Evolutionary conservation across 2,113 vertebrate genomes (phyloP), one percentile per base, ranked within the genome.

Genomic region (Pteropus alecto): DNA sequence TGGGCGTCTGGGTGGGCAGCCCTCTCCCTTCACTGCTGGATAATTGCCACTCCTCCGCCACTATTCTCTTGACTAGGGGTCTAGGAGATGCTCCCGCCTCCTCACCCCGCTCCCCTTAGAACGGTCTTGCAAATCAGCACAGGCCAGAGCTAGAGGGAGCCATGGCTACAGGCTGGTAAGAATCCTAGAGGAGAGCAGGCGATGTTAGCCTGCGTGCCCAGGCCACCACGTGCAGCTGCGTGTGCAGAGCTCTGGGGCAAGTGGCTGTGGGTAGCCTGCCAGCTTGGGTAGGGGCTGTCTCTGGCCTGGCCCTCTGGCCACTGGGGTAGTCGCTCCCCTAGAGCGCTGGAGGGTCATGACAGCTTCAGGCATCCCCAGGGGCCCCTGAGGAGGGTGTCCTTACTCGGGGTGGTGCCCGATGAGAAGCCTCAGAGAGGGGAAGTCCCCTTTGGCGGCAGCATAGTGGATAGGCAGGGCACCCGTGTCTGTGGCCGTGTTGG

Each of bases 391-490:
- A 35, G 38, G 38, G 28, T 1, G 56, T 68, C 65, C 98, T 99
- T 99, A 99, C 99, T 99, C 99, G 97, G 99, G 99, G 98, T 99
- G 98, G 98, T 99, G 98, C 78, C 98, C 98, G 90, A 99, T 35
- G 90, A 99, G 99, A 86, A 99, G 99, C 90, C 99, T 99, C 89
- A 99, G 98, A 61, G 99, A 99, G 93, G 99, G 98, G 93, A 99
- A 99, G 98, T 99, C 99, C 97, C 99, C 99, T 99, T 99, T 99
- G 99, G 99, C 99, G 97, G 99, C 99, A 0, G 99, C 99, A 0
- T 99, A 99, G 98, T 99, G 99, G 93, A 99, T 89, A 4, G 99
- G 99, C 86, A 99, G 97, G 1, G 99, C 99, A 4, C 99, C 99
- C 0, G 99, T 99, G 82, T 99, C 99, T 0, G 99, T 99, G 98